Conservation (phyloP, 2,113 vertebrate species). For the Australoheros scitulus region DNA sequence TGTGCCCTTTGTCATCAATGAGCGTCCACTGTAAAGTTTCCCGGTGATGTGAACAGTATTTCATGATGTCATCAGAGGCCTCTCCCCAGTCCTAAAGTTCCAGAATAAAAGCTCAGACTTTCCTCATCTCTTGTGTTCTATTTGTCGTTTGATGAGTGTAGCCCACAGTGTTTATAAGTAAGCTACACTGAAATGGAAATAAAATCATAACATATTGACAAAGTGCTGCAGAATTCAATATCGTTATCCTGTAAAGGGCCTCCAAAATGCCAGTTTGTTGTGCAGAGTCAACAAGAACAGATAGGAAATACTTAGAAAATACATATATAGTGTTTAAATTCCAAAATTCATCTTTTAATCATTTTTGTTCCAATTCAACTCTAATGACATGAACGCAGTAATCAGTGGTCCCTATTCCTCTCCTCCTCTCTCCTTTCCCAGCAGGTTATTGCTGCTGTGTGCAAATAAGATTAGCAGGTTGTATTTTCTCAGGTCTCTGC, state of each 20-base stretch:
- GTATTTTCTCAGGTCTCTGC: conserved; percentile 79
- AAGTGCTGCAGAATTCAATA: not conserved
- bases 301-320: not conserved
- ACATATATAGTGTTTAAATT: not conserved
- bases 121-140: not conserved
- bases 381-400: not conserved
- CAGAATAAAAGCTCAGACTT: not conserved
- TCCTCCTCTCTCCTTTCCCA: not conserved
- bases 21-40: not conserved
- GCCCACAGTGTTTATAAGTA: not conserved
- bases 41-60: not conserved
- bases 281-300: not conserved
- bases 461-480: conserved; percentile 79
- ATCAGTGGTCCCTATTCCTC: not conserved
- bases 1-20: not conserved
- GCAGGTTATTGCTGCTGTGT: conserved; percentile 69
- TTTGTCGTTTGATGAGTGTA: not conserved
- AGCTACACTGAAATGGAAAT: not conserved
- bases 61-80: not conserved
- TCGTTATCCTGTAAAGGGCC: not conserved
- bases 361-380: not conserved
- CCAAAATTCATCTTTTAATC: not conserved
- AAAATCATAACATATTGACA: not conserved
- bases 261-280: not conserved
- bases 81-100: not conserved